These are phyloP conservation scores for Carduelis carduelis DNA, from an alignment of 2,797 vertebrate species.

Conservation along the genomic window DNA sequence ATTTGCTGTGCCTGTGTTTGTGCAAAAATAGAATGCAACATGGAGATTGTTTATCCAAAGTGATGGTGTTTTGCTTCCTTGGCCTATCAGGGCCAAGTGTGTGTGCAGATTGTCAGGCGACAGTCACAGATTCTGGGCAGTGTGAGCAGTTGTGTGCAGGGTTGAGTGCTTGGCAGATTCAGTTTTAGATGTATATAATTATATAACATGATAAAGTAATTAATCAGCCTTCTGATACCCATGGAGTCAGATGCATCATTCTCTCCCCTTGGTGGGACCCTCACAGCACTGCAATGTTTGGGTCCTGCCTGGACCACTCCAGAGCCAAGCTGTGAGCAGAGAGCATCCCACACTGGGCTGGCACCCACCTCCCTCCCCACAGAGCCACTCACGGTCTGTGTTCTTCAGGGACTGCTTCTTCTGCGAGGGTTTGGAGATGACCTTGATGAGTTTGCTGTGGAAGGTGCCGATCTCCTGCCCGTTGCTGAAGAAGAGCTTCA, in stretches of 20 bases:
- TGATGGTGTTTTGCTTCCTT: no score
- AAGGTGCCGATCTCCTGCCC: slow-evolving; percentile 91
- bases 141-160: no score
- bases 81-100: no score
- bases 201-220: neutral
- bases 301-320: neutral
- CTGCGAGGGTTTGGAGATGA: slow-evolving; percentile 97
- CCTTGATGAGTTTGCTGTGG: slow-evolving; percentile 92
- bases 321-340: neutral
- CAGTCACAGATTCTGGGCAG: no score
- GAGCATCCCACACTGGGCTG: neutral
- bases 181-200: neutral
- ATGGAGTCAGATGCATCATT: neutral
- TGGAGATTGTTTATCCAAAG: no score
- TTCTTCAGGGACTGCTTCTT: slow-evolving; percentile 98
- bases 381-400: slow-evolving; percentile 83
- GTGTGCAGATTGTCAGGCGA: no score
- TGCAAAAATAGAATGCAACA: no score
- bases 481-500: slow-evolving; percentile 84
- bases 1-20: neutral
- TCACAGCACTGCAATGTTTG: neutral
- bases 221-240: neutral
- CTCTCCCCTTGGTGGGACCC: no score
- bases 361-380: accelerated
- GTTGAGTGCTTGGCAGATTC: neutral